phyloP scores from a whole-genome alignment of 2,888 invertebrate species.

The Argyra leucocephala region DNA sequence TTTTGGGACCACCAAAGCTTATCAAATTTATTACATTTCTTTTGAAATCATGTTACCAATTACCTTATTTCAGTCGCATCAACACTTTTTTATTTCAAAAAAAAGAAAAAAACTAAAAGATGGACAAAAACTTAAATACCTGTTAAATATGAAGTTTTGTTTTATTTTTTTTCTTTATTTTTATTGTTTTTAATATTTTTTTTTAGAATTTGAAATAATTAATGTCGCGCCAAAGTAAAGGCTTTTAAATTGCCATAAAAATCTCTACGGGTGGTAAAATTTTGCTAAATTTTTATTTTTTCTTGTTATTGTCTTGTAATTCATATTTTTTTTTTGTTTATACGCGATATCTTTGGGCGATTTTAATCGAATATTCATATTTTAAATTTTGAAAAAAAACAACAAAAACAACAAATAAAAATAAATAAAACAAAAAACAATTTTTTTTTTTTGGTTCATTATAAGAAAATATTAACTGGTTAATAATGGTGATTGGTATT shows the following conservation, averaged over 20 bases:
- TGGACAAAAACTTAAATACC: not conserved
- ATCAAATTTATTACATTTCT: not conserved
- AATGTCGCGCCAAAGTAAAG: constrained; percentile 4
- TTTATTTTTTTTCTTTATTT: not conserved
- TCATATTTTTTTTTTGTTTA: not conserved
- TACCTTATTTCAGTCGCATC: not conserved
- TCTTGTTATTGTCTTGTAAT: no score
- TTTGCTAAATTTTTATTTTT: not conserved
- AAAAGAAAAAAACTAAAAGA: no score
- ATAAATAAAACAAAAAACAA: no score
- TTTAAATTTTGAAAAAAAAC: no score
- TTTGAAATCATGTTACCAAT: not conserved
- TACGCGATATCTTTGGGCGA: no score
- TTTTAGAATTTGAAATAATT: not conserved
- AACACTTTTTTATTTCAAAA: not conserved
- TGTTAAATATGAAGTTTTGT: not conserved
- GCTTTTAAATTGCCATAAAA: not conserved
- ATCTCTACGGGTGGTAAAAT: not conserved
- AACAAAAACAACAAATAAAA: no score
- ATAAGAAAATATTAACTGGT: no score
- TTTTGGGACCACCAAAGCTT: not conserved
- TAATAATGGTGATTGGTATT: no score
- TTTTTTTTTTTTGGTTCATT: no score
- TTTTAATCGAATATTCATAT: no score
- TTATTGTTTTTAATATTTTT: no score